Evolutionary conservation across 2,797 vertebrate genomes (phyloP), one percentile per base, ranked within the genome.

Genomic region (Thalassophryne amazonica): DNA sequence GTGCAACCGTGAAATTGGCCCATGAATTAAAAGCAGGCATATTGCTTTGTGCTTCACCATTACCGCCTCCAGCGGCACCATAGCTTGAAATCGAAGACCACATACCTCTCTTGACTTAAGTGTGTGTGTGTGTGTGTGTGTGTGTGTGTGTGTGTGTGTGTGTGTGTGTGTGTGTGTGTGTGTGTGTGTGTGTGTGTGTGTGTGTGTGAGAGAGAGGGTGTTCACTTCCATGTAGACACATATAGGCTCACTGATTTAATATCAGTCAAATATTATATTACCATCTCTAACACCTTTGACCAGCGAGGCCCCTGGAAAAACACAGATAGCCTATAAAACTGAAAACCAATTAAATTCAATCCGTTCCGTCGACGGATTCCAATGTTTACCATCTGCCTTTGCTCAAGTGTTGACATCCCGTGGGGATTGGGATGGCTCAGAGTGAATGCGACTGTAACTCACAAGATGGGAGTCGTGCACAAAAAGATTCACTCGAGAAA

Each of bases 261-360:
- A 69, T 70, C 60, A 60, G 60, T 70, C 61, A 70, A 68, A 76
- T 72, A 74, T 75, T 53, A 51, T 36, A 69, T 79, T 62, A 72
- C 80, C 60, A 63, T 64, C 65, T 33, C 45, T 14, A 56, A 52
- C 78, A 48, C 63, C 45, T 76, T 41, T 73, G 68, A 77, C 62
- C 70, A 18, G 43, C 57, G 20, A 47, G n/a, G 51, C 58, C 40
- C 53, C 66, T 53, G 68, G 51, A 77, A 73, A 85, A 76, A 69
- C 67, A 38, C 23, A 69, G 65, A 39, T 34, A 63, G 36, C 63
- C 45, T 35, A 55, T 76, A 79, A 82, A 78, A 80, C 67, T 62
- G 42, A 29, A 75, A 80, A 67, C 36, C 77, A 80, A 77, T 84
- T 79, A 76, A 82, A 83, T 34, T 46, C 56, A 60, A 68, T 79